A percentile compares a stretch with the other conserved stretches of the same genome.
Conservation (phyloP, 1,140 invertebrate species). For the Magallana angulata region DNA sequence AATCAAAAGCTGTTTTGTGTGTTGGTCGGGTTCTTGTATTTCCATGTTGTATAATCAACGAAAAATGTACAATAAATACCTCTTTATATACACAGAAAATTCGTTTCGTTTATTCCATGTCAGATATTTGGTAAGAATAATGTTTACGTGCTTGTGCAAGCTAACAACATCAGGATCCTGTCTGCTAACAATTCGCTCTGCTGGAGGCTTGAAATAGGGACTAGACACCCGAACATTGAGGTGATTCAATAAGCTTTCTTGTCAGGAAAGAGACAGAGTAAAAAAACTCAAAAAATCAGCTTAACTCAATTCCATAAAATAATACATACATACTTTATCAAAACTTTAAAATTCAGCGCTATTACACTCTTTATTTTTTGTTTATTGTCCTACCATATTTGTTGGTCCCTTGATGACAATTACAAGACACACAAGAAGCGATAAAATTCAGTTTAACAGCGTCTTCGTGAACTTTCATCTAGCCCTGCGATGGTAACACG, state of each 20-base stretch:
- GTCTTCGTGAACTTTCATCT: background rate
- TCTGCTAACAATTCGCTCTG: too few species aligned
- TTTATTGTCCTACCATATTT: background rate
- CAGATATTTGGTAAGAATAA: background rate
- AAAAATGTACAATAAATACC: background rate
- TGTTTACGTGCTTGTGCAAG: background rate
- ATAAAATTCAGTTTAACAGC: background rate
- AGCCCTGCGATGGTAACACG: background rate
- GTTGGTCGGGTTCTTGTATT: background rate
- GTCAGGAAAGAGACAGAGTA: too few species aligned
- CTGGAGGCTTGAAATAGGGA: too few species aligned
- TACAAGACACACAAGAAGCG: background rate
- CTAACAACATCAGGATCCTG: background rate
- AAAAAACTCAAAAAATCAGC: too few species aligned
- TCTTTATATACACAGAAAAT: constrained; percentile 10
- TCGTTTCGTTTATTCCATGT: background rate
- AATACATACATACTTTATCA: too few species aligned
- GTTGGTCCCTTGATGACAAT: background rate
- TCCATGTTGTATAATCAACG: background rate
- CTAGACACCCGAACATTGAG: too few species aligned
- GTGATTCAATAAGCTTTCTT: too few species aligned
- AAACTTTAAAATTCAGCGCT: too few species aligned
- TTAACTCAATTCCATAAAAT: too few species aligned
- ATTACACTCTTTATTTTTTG: too few species aligned
- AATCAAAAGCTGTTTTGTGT: background rate